Conservation (phyloP, 2,797 vertebrate genomes). For the Centropyge bicolor region DNA sequence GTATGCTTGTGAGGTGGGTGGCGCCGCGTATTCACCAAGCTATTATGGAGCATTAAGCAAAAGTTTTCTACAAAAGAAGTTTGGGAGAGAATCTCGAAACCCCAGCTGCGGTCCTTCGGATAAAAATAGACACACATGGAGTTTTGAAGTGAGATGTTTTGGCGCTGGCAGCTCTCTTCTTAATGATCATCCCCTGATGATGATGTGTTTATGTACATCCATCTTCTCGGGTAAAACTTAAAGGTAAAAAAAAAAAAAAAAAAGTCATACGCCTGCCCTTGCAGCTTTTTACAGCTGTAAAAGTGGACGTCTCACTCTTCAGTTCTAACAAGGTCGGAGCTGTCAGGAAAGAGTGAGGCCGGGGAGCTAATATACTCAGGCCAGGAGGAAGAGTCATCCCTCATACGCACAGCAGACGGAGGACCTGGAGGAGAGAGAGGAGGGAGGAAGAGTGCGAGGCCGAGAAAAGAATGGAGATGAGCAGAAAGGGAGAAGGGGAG, state of each 20-base stretch:
- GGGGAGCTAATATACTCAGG: constrained; percentile 74
- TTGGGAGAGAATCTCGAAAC: constrained; percentile 25
- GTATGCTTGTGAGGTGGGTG: constrained; percentile 65
- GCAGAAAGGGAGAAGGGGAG: constrained; percentile 41
- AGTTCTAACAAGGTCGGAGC: constrained; percentile 83
- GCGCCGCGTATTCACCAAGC: constrained; percentile 44
- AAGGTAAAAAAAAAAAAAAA: constrained; percentile 49
- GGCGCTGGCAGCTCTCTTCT: constrained; percentile 53
- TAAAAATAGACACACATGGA: constrained; percentile 50
- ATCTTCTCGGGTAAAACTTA: constrained; percentile 72
- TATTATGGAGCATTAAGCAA: constrained; percentile 46
- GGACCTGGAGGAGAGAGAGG: constrained; percentile 32
- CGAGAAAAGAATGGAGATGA: constrained; percentile 63
- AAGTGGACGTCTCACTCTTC: constrained; percentile 79
- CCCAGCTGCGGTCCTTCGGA: constrained; percentile 27
- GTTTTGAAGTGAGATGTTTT: constrained; percentile 62
- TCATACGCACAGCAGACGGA: constrained; percentile 64
- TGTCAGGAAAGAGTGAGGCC: constrained; percentile 79
- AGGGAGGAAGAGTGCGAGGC: constrained; percentile 49
- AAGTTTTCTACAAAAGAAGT: constrained; percentile 53
- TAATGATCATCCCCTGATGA: constrained; percentile 70
- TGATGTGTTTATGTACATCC: constrained; percentile 73
- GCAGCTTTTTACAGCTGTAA: constrained; percentile 65
- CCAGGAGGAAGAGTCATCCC: constrained; percentile 76
- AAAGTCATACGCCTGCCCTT: constrained; percentile 57